A percentile compares a stretch with the other conserved stretches of the same genome.
Evolutionary conservation across 2,888 invertebrate genomes (phyloP).

Genomic region (Aporophyla lueneburgensis): DNA sequence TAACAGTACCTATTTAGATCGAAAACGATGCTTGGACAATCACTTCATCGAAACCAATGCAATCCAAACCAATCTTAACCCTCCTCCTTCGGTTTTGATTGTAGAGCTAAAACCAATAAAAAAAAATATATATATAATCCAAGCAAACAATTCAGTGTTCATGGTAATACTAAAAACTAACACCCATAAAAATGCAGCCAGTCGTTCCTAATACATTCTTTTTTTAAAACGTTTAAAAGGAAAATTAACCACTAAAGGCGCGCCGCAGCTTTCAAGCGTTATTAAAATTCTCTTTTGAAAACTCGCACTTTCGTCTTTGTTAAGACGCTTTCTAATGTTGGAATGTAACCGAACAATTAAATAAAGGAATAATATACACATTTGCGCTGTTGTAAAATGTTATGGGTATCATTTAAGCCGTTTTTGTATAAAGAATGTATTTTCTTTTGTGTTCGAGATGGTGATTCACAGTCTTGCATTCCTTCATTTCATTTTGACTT

Average conservation of each 20-base stretch:
- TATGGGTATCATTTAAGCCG: conserved; percentile 20
- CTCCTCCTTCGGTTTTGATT: too few species aligned
- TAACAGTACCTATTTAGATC: background rate
- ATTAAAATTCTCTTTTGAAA: conserved; percentile 63
- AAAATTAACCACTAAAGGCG: conserved; percentile 63
- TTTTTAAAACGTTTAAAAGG: conserved; percentile 60
- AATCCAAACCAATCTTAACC: too few species aligned
- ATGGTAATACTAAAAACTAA: conserved; percentile 45
- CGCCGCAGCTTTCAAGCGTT: conserved; percentile 38
- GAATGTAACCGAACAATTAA: conserved; percentile 58
- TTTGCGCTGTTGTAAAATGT: conserved; percentile 34
- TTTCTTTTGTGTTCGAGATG: conserved; percentile 12
- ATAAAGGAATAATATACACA: conserved; percentile 45
- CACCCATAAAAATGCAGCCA: conserved; percentile 50
- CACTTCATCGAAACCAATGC: too few species aligned
- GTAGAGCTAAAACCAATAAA: too few species aligned
- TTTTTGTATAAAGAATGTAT: conserved; percentile 27
- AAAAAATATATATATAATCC: too few species aligned
- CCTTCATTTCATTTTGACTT: conserved; percentile 12
- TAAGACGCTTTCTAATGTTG: conserved; percentile 9
- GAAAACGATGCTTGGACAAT: background rate
- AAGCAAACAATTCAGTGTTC: background rate
- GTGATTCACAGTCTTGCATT: background rate
- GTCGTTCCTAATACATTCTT: conserved; percentile 48
- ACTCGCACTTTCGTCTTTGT: conserved; percentile 51